phyloP scores from a whole-genome alignment of 2,888 invertebrate species.

The Tolmerus cingulatus region DNA sequence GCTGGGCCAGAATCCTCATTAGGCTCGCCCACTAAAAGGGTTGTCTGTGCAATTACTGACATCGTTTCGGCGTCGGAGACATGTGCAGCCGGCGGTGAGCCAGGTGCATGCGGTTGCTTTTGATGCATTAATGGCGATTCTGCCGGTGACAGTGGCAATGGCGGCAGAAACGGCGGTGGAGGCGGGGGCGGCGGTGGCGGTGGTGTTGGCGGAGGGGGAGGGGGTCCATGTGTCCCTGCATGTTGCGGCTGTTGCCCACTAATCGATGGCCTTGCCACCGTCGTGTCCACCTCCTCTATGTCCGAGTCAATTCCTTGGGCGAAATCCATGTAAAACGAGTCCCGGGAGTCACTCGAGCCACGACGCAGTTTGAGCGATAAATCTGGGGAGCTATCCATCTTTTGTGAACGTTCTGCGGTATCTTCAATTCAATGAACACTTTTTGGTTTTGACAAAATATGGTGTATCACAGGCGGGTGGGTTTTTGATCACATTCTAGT shows the following conservation, averaged over 20 bases:
- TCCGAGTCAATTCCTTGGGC: slow-evolving; percentile 90
- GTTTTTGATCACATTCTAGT: background rate
- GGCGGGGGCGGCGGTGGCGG: slow-evolving; percentile 57
- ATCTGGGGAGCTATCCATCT: slow-evolving; percentile 82
- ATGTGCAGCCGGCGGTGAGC: background rate
- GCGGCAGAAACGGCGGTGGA: slow-evolving; percentile 50
- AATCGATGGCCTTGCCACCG: slow-evolving; percentile 64
- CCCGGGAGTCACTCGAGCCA: slow-evolving; percentile 85
- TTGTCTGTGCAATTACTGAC: slow-evolving; percentile 24
- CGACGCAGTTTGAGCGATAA: slow-evolving; percentile 84
- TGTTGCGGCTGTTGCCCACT: slow-evolving; percentile 44
- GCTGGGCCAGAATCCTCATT: slow-evolving; percentile 10
- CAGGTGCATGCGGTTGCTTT: slow-evolving; percentile 17
- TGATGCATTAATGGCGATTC: slow-evolving; percentile 53
- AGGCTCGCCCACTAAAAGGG: background rate
- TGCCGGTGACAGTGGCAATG: slow-evolving; percentile 59
- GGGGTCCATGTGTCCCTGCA: slow-evolving; percentile 51
- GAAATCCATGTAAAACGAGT: slow-evolving; percentile 91
- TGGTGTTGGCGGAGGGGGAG: slow-evolving; percentile 51
- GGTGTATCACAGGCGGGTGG: slow-evolving; percentile 26
- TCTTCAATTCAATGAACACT: slow-evolving; percentile 19
- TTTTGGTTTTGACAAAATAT: slow-evolving; percentile 6
- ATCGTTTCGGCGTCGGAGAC: background rate
- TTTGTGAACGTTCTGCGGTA: slow-evolving; percentile 18
- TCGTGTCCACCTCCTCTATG: slow-evolving; percentile 82